Conservation (phyloP, 2,113 vertebrate species). For the Donacobius atricapilla region DNA sequence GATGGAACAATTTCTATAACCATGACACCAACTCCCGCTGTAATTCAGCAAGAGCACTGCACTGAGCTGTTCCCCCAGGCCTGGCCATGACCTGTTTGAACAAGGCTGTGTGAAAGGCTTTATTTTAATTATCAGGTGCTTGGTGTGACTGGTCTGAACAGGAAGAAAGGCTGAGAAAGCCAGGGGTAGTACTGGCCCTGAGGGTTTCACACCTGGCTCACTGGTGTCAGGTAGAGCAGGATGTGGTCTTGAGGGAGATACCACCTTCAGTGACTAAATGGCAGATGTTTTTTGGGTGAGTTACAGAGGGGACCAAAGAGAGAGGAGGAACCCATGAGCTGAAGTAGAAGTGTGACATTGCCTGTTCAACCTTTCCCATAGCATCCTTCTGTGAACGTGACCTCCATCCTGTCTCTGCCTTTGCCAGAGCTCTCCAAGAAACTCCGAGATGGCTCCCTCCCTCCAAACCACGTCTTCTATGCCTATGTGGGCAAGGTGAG, state of each 20-base stretch:
- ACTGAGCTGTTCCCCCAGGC: background rate
- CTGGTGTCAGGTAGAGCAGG: background rate
- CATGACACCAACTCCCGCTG: fast-evolving
- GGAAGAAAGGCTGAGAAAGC: background rate
- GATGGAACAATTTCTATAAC: background rate
- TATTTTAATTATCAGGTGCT: background rate
- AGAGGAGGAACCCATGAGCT: background rate
- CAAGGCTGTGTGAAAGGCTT: background rate
- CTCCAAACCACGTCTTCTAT: constrained; percentile 72
- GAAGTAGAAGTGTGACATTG: background rate
- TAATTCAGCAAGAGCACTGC: background rate
- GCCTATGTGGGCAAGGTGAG: constrained; percentile 82
- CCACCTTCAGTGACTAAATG: background rate
- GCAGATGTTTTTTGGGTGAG: background rate
- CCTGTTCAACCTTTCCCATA: background rate
- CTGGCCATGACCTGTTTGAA: background rate
- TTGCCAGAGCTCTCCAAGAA: constrained; percentile 70
- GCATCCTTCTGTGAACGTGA: constrained; percentile 53
- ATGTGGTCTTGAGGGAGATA: background rate
- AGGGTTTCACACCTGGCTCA: fast-evolving
- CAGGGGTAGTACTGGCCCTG: background rate
- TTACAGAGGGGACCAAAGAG: background rate
- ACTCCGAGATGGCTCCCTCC: constrained; percentile 70
- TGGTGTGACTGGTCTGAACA: background rate
- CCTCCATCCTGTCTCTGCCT: constrained; percentile 65